A percentile compares a stretch with the other conserved stretches of the same genome.
Conservation (phyloP, 2,113 vertebrate genomes). For the Fulica atra region DNA sequence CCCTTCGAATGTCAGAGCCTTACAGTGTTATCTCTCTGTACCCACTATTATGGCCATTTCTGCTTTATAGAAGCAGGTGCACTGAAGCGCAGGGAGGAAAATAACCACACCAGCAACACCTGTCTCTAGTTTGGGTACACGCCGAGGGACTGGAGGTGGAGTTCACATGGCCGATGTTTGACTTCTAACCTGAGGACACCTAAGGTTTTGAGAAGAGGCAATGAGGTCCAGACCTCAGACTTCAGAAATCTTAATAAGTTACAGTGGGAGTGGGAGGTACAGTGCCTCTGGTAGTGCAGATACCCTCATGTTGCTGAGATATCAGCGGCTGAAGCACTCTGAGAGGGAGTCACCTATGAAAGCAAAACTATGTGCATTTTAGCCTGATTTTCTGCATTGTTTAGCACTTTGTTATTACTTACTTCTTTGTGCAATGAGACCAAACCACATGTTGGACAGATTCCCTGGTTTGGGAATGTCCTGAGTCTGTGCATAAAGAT, state of each 20-base stretch:
- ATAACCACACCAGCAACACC: neutral
- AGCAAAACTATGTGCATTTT: neutral
- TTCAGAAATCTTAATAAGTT: neutral
- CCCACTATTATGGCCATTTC: neutral
- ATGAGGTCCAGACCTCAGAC: neutral
- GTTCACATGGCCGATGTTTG: accelerated
- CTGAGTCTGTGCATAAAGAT: neutral
- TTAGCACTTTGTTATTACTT: neutral
- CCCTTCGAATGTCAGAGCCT: neutral
- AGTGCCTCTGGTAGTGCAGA: neutral
- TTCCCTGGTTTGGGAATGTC: neutral
- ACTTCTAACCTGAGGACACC: neutral
- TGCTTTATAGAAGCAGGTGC: neutral
- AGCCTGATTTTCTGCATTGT: neutral
- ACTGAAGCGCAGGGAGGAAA: neutral
- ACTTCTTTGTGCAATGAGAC: neutral
- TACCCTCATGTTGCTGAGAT: neutral
- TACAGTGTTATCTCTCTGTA: neutral
- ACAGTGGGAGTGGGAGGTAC: neutral
- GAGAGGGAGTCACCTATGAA: neutral
- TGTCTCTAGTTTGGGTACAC: neutral
- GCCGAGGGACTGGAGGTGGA: neutral
- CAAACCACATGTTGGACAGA: neutral
- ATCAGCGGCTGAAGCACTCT: neutral
- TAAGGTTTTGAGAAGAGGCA: neutral